Evolutionary conservation across 2,797 vertebrate genomes (phyloP).

Genomic region (Pangasius djambal): DNA sequence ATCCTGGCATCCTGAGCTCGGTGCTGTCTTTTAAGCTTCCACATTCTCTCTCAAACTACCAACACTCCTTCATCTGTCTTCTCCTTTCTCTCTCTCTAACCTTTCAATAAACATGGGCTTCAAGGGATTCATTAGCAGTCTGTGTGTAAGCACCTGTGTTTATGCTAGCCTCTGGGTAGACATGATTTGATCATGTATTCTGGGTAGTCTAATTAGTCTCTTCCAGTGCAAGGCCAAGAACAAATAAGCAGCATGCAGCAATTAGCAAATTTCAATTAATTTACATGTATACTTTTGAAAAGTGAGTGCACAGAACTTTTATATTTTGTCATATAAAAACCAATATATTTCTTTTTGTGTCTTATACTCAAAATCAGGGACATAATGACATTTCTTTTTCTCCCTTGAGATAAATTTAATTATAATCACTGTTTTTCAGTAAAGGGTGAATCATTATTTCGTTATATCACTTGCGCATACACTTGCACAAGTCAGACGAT

Average conservation of each 20-base stretch:
- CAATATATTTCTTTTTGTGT: no score
- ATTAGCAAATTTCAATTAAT: no score
- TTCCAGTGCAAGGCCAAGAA: no score
- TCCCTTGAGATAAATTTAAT: no score
- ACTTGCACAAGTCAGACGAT: neutral
- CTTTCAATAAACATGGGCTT: neutral
- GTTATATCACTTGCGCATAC: neutral
- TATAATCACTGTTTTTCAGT: slow-evolving; percentile 36
- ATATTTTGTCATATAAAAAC: no score
- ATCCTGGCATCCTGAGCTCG: neutral
- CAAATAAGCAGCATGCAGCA: no score
- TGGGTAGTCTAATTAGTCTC: no score
- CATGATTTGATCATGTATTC: neutral
- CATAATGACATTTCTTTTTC: no score
- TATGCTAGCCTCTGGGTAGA: neutral
- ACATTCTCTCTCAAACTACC: neutral
- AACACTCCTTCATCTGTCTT: neutral
- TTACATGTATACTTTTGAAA: no score
- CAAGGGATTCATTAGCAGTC: neutral
- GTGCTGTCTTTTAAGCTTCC: no score
- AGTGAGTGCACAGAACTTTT: slow-evolving; percentile 29
- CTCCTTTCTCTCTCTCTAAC: neutral
- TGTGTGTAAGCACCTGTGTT: neutral
- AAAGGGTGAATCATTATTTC: neutral
- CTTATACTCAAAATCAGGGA: no score